These are phyloP conservation scores for Drosophila testacea DNA, from an alignment of 2,888 invertebrate species.

Conservation along the genomic window DNA sequence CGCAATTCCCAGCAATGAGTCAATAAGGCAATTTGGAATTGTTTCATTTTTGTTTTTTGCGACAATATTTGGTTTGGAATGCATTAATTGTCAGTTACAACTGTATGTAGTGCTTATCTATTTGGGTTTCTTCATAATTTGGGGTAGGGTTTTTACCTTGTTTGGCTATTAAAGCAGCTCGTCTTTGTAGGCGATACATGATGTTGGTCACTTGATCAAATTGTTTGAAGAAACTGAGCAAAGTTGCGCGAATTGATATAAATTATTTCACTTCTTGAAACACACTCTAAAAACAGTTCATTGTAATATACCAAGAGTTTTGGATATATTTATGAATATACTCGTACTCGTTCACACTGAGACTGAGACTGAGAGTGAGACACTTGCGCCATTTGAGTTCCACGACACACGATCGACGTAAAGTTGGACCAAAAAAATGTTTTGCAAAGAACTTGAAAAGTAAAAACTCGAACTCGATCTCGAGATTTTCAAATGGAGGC, in stretches of 20 bases:
- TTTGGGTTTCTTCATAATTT: not conserved
- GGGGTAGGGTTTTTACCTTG: constrained; percentile 69
- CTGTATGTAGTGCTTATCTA: constrained; percentile 38
- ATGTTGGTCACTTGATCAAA: constrained; percentile 26
- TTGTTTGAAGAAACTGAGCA: constrained; percentile 3
- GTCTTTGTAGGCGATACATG: constrained; percentile 84
- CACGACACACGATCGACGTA: constrained; percentile 34
- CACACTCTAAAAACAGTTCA: constrained; percentile 63
- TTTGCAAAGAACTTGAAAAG: constrained; percentile 29
- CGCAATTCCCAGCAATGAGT: not conserved
- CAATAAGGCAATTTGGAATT: constrained; percentile 46
- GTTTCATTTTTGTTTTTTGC: constrained; percentile 13
- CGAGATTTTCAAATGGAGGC: constrained; percentile 16
- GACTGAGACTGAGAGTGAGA: not conserved
- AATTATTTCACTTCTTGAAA: constrained; percentile 7
- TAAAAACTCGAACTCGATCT: constrained; percentile 33
- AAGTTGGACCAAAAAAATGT: constrained; percentile 10
- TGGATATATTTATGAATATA: constrained; percentile 15
- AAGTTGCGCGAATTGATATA: constrained; percentile 28
- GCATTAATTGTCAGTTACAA: constrained; percentile 26
- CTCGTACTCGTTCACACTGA: not conserved
- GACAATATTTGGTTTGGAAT: constrained; percentile 32
- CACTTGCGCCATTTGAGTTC: constrained; percentile 34
- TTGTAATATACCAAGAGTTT: constrained; percentile 39
- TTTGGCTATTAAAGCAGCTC: constrained; percentile 82